phyloP scores from a whole-genome alignment of 2,113 vertebrate species.

The Oxyura jamaicensis region DNA sequence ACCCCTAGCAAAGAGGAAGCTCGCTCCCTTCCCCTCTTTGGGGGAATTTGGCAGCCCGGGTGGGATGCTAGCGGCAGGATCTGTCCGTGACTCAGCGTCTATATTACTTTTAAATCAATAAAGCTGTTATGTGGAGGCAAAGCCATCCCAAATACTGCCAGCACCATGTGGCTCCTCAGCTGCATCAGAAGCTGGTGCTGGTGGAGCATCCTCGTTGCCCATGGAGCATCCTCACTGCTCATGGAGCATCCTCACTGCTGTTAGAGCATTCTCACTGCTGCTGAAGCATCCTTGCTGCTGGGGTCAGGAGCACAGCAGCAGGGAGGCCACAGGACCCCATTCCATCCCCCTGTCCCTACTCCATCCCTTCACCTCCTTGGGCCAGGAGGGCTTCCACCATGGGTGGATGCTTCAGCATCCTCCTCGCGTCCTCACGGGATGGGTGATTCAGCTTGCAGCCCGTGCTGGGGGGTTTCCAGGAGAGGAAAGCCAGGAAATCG shows the following conservation, averaged over 20 bases:
- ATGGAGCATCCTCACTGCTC: no score
- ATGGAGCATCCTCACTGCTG: no score
- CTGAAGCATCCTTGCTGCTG: no score
- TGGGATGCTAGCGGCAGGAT: not conserved
- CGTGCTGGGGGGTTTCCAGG: accelerated
- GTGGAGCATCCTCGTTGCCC: no score
- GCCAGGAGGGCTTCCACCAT: not conserved
- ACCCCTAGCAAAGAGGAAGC: not conserved
- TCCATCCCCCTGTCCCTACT: not conserved
- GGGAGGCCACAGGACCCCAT: not conserved
- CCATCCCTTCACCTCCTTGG: not conserved
- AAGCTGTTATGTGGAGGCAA: not conserved
- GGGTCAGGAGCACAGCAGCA: accelerated
- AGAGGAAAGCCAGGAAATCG: not conserved
- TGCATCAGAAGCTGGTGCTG: not conserved
- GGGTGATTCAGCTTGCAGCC: not conserved
- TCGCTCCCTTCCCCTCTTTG: not conserved
- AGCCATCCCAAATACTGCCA: not conserved
- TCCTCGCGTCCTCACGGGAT: not conserved
- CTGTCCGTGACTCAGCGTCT: not conserved
- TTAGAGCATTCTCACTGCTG: not conserved
- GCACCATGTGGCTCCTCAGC: not conserved
- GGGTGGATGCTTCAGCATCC: not conserved
- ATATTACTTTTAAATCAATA: not conserved
- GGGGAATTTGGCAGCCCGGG: not conserved